Evolutionary conservation across 2,797 vertebrate species (phyloP), one percentile per base, ranked within the genome.

Genomic region (Paedocypris micromegethes): DNA sequence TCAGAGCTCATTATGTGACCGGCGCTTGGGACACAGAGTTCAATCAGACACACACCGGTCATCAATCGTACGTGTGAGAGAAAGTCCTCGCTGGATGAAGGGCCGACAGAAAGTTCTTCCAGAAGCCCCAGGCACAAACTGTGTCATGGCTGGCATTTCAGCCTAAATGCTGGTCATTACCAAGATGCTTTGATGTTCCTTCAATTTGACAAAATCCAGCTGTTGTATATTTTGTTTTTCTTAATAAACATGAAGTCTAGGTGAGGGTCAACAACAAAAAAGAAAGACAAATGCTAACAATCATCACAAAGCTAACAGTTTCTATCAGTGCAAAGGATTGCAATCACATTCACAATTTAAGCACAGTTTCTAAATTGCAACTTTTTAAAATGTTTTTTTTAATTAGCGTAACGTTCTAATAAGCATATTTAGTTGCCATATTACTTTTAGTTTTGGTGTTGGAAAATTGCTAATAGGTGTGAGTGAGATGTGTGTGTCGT

Each of bases 91-190:
- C 61, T 50, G 8, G 59, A 70, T 48, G 38, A 39, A 42, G 52
- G 63, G 46, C 4, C 23, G 23, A 23, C 1, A 23, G 23, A 23
- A 23, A 23, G 45, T 65, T 55, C 64, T 53, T 56, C 50, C 39
- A 57, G 40, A 63, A 63, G 68, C 68, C 68, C 23, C 68, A 70
- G 68, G 68, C 68, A 50, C 52, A 70, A 50, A 4, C 67, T 54
- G 43, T 63, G 67, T 70, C 52, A 70, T 63, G 67, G 39, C 52
- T 70, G 68, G 44, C 68, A 63, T 70, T 62, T 70, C 68, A 58
- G 51, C 64, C 58, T 52, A 44, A 70, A 23, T 1, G 23, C 53
- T 42, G 5, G 47, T 53, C 68, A 64, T 70, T 70, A 70, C 68
- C 3, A n/a, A 63, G 53, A 46, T 64, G 60, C 68, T 70, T 70